Base-by-base conservation (phyloP, 2,797 vertebrate species). In the Sciaenops ocellatus region DNA sequence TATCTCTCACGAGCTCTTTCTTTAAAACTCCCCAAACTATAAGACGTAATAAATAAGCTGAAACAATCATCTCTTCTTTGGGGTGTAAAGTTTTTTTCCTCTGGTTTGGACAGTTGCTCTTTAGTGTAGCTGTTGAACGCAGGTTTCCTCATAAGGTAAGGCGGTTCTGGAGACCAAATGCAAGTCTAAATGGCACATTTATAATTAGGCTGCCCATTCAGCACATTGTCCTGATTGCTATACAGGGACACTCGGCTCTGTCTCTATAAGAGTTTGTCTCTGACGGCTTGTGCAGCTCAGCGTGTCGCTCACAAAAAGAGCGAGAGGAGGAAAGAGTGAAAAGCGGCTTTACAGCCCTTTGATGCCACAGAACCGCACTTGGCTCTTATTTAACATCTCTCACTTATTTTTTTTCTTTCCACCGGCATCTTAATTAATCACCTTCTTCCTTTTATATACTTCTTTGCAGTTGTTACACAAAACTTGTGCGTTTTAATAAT, bases 161-260 rank as follows among this genome's bases (percentile, higher is more conserved):
- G 94, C 96, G 97, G 96, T 97, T 95, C 95, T 95, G 96, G 96
- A 95, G 95, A 95, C 95, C 96, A 76, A 97, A 95, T 93, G 95
- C 94, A 92, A 95, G 97, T 96, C 96, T 95, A 97, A 98, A 98
- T 98, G 97, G 97, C 97, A 99, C 97, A 97, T 97, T 96, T 99
- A 99, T 98, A 97, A 99, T 99, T 99, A 99, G 98, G 97, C 96
- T 98, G 97, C 95, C 95, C 95, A 97, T 97, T 99, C 98, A 99
- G 98, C 98, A 99, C 97, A 98, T 97, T 96, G 96, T 97, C 95
- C 95, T 94, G 95, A 94, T 93, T 92, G 96, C 97, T 97, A 95
- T 96, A 96, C 97, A 96, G 95, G 96, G 96, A 95, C 96, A 91
- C 95, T 93, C 93, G 91, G 94, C 94, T 94, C 93, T 95, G 95